Evolutionary conservation across 2,888 invertebrate species (phyloP).

Genomic region (Pasiphila rectangulata): DNA sequence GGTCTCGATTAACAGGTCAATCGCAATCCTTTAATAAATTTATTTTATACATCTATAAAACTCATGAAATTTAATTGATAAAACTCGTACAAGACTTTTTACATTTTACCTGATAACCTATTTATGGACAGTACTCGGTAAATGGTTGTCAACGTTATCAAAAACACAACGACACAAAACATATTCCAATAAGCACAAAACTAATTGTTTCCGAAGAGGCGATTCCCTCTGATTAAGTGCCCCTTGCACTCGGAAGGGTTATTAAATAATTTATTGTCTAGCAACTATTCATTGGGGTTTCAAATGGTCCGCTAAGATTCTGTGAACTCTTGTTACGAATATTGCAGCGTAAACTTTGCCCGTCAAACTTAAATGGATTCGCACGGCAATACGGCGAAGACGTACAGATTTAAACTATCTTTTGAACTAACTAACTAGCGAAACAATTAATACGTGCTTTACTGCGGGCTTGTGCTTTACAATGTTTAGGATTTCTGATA

Average conservation of each 20-base stretch:
- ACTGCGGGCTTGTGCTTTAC: constrained; percentile 4
- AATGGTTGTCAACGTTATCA: too few relatives aligned
- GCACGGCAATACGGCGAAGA: constrained; percentile 46
- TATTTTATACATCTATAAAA: too few relatives aligned
- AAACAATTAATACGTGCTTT: constrained; percentile 13
- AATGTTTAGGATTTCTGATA: too few relatives aligned
- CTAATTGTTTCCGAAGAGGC: constrained; percentile 75
- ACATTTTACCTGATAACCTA: too few relatives aligned
- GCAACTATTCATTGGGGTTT: constrained; percentile 64
- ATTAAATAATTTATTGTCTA: constrained; percentile 79
- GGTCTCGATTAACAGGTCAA: background rate
- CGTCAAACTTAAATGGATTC: constrained; percentile 62
- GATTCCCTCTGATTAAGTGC: constrained; percentile 73
- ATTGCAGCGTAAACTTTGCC: constrained; percentile 63
- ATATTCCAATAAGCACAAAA: constrained; percentile 46
- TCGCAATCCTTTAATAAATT: too few relatives aligned
- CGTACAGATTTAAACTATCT: constrained; percentile 38
- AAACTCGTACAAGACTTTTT: too few relatives aligned
- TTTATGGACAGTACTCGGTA: too few relatives aligned
- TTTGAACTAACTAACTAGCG: constrained; percentile 13
- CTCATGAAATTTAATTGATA: too few relatives aligned
- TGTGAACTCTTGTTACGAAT: constrained; percentile 62
- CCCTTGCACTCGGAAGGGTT: constrained; percentile 66
- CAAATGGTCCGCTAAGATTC: constrained; percentile 66
- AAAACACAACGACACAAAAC: background rate